Base-by-base conservation (phyloP, 1,140 invertebrate species). In the Chionoecetes opilio region DNA sequence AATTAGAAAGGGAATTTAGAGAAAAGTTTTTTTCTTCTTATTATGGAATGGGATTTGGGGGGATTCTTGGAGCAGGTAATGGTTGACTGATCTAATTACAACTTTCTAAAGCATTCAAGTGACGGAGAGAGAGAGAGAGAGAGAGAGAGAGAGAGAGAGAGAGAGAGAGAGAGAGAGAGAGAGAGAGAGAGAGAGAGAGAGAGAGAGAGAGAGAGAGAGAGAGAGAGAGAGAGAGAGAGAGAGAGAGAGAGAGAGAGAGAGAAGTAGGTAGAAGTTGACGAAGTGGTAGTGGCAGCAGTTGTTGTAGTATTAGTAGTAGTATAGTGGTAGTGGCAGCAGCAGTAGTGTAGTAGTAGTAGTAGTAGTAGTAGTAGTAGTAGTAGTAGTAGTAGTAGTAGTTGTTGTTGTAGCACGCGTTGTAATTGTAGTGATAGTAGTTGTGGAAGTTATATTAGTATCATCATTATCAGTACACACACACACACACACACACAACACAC, bases 271-370 rank as follows among this genome's bases (percentile, higher is more conserved):
- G 21, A 26, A 21, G 21, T 1, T 75, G n/a, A 75, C n/a, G 21
- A n/a, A 75, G 6, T 75, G n/a, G 63, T 75, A 75, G 63, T 75
- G n/a, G 63, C 6, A 75, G 63, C n/a, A 75, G 63, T 75, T n/a
- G 63, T 75, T n/a, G 63, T 75, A 75, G 63, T 75, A 75, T 17
- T 75, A 75, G 63, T 75, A 75, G 63, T 75, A 75, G 63, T 75
- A n/a, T 75, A 75, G 63, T 75, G n/a, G 21, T n/a, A n/a, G 63
- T 17, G n/a, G 21, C n/a, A 75, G 63, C n/a, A 75, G 63, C 8
- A 75, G 53, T 75, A 75, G 53, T 75, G 53, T 75, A 75, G 53
- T 75, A 75, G 53, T 75, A 75, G 53, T 75, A 75, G 53, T 75
- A 75, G 53, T 75, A 75, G 53, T 75, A 75, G 53, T 75, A 75